Percentiles rank a stretch among this genome's conserved stretches.
Conservation (phyloP, 2,113 vertebrate species). For the Perca fluviatilis region DNA sequence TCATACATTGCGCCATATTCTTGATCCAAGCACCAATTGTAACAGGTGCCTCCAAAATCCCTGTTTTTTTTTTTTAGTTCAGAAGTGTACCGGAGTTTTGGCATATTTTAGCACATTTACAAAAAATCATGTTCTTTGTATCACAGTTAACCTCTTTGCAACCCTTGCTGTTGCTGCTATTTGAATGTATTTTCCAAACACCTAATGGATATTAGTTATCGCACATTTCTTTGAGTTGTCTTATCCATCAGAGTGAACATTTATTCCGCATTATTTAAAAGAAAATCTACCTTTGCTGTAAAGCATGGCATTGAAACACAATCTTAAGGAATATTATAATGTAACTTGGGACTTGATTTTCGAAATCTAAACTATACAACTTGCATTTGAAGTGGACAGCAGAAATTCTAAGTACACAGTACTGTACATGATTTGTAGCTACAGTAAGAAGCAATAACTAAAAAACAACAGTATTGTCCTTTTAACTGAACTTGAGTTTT, state of each 20-base stretch:
- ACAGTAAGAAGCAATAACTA: background rate
- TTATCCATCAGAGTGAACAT: background rate
- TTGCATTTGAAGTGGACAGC: background rate
- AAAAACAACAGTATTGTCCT: background rate
- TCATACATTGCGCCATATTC: too few species aligned
- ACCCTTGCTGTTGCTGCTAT: background rate
- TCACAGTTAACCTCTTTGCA: background rate
- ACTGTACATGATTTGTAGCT: background rate
- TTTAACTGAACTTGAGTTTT: background rate
- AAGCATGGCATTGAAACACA: background rate
- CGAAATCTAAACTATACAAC: background rate
- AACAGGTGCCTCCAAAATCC: too few species aligned
- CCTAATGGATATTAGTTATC: background rate
- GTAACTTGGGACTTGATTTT: background rate
- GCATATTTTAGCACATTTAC: background rate
- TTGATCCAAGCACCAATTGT: too few species aligned
- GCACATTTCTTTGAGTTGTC: background rate
- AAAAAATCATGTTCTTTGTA: background rate
- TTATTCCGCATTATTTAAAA: background rate
- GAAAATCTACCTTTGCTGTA: background rate
- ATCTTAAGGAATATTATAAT: background rate
- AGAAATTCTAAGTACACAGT: background rate
- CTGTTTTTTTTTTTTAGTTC: too few species aligned
- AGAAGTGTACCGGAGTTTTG: background rate
- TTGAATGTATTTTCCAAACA: background rate